phyloP scores from a whole-genome alignment of 1,140 invertebrate genomes.

The Drosophila micromelanica region DNA sequence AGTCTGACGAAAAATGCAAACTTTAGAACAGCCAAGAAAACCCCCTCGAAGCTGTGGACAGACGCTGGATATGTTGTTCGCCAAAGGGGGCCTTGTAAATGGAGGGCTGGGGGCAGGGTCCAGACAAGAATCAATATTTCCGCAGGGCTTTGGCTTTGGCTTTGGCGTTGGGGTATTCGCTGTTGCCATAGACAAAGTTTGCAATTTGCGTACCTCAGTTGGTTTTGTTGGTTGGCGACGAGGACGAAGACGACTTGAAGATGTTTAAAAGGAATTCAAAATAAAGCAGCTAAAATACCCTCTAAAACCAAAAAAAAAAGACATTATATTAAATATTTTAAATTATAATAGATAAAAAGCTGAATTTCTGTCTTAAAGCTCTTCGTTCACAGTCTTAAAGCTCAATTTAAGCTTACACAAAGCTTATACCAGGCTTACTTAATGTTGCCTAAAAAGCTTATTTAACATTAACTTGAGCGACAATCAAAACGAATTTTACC shows the following conservation, averaged over 20 bases:
- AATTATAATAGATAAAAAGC: background rate
- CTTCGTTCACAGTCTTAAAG: too few relatives aligned
- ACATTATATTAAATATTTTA: background rate
- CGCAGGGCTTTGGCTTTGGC: conserved; percentile 44
- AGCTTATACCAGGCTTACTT: background rate
- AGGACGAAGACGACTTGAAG: conserved; percentile 20
- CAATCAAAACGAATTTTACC: too few relatives aligned
- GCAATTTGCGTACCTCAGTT: conserved; percentile 77
- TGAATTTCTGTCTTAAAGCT: background rate
- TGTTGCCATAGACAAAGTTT: conserved; percentile 63
- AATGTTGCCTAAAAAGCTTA: background rate
- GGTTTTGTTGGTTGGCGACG: conserved; percentile 50
- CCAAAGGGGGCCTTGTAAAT: background rate
- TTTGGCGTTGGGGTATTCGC: conserved; percentile 14
- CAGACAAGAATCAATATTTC: conserved; percentile 77
- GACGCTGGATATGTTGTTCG: background rate
- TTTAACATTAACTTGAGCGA: too few relatives aligned
- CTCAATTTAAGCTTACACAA: background rate
- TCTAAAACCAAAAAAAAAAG: background rate
- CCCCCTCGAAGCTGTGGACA: conserved; percentile 12
- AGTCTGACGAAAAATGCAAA: conserved; percentile 76
- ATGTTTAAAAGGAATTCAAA: background rate
- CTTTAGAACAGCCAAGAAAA: conserved; percentile 47
- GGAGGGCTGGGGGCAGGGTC: background rate
- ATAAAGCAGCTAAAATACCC: conserved; percentile 11